Evolutionary conservation across 2,113 vertebrate genomes (phyloP), one percentile per base, ranked within the genome.

Genomic region (Peromyscus leucopus): DNA sequence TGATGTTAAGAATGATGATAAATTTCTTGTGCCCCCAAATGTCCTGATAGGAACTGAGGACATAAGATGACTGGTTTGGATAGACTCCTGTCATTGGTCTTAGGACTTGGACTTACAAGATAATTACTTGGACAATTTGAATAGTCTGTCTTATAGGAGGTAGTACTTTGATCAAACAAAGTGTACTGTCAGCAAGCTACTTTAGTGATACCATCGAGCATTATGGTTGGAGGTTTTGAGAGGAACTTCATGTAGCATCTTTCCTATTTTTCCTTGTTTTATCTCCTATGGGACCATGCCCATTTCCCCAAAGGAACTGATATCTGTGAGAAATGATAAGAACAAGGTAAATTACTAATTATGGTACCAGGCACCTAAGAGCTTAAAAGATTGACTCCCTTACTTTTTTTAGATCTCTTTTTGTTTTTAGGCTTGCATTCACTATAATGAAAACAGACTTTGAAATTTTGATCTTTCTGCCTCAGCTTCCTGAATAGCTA

Each of bases 291-390:
- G 13, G 67, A 91, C 46, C 5, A 51, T 42, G 19, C 19, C 13
- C 46, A 0, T 76, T 79, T 90, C 15, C 7, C 6, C 39, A 46
- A 78, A 89, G 55, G 39, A 83, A 89, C 7, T 61, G 9, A 4
- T 78, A 46, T 67, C 65, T 95, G 7, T 89, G 82, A 76, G n/a
- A 80, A 95, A 65, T 46, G 15, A 83, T 15, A 82, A 80, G 46
- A 91, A 79, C 7, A 55, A 89, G 46, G 15, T 24, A 79, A 16
- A n/a, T 26, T 69, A 16, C 17, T 57, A 86, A 78, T 74, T 85
- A 28, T 13, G 86, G 28, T 2, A 83, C 17, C 5, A 71, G 21
- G 24, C 48, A 55, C 19, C 42, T 78, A 72, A 69, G 59, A 69
- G 59, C 28, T 24, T 80, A 19, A 86, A 82, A 76, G 7, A 89